phyloP scores from a whole-genome alignment of 1,140 invertebrate genomes.

The Octopus sinensis region DNA sequence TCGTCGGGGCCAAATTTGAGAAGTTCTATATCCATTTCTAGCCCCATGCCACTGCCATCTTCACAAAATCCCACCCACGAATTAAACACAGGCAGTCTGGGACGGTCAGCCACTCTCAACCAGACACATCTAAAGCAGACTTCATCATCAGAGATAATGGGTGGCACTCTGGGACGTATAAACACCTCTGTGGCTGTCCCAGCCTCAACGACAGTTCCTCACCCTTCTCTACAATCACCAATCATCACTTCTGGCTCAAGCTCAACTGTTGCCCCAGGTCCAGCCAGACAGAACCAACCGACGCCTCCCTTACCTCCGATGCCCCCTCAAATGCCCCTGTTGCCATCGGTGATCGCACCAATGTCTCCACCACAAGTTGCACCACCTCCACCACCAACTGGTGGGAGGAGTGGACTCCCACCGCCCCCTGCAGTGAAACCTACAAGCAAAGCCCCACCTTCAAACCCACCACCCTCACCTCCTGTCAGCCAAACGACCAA shows the following conservation, averaged over 20 bases:
- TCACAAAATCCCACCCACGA: not conserved
- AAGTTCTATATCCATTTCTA: constrained; percentile 25
- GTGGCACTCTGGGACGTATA: not conserved
- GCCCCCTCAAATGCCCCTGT: constrained; percentile 15
- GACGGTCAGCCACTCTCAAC: too few species aligned
- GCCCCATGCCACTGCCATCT: constrained; percentile 14
- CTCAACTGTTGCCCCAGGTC: constrained; percentile 1
- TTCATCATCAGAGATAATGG: not conserved
- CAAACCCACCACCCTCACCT: not conserved
- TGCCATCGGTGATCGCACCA: not conserved
- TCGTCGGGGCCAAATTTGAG: constrained; percentile 12
- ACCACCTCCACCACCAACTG: constrained; percentile 18
- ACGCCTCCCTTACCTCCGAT: constrained; percentile 24
- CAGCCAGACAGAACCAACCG: constrained; percentile 21
- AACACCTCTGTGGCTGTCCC: constrained; percentile 1
- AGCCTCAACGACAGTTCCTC: constrained; percentile 8
- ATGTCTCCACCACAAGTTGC: constrained; percentile 14
- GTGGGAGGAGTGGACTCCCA: not conserved
- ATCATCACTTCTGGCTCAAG: not conserved
- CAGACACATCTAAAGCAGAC: not conserved
- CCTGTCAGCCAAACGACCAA: constrained; percentile 13
- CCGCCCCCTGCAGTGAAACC: constrained; percentile 16
- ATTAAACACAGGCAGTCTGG: not conserved
- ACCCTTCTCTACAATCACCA: constrained; percentile 17
- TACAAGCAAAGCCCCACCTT: not conserved